Conservation (phyloP, 2,888 invertebrate species). For the Ephialtes manifestator region DNA sequence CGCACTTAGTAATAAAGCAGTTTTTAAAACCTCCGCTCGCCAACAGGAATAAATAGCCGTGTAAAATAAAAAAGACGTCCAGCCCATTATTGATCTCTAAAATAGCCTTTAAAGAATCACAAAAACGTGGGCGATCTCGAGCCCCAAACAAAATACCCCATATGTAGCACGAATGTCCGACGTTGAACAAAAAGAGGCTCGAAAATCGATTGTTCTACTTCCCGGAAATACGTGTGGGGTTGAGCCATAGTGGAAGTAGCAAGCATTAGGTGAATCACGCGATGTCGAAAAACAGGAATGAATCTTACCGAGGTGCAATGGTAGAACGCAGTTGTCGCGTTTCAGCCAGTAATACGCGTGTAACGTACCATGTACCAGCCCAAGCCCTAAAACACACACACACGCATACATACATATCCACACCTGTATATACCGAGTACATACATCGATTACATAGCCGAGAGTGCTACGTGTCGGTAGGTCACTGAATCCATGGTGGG, state of each 20-base stretch:
- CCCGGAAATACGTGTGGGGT: constrained; percentile 42
- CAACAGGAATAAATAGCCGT: not conserved
- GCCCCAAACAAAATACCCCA: not conserved
- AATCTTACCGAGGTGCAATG: not conserved
- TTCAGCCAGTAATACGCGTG: not conserved
- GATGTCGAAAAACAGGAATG: constrained; percentile 44
- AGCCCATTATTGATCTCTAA: not conserved
- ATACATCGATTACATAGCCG: not conserved
- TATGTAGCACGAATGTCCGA: not conserved
- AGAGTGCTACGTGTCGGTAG: constrained; percentile 49
- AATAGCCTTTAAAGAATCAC: not conserved
- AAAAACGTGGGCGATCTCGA: not conserved
- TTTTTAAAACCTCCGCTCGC: not conserved
- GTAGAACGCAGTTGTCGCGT: constrained; percentile 14
- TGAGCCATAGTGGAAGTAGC: not conserved
- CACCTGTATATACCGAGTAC: not conserved
- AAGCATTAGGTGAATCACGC: constrained; percentile 50
- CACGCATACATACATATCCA: not conserved
- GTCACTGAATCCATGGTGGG: constrained; percentile 63
- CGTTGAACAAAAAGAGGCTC: not conserved
- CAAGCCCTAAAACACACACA: not conserved
- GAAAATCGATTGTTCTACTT: constrained; percentile 64
- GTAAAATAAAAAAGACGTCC: not conserved
- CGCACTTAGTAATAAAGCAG: not conserved
- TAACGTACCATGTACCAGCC: not conserved